Percentiles rank a stretch among this genome's conserved stretches.
phyloP scores from a whole-genome alignment of 2,888 invertebrate species.

The Enchytraeus crypticus region DNA sequence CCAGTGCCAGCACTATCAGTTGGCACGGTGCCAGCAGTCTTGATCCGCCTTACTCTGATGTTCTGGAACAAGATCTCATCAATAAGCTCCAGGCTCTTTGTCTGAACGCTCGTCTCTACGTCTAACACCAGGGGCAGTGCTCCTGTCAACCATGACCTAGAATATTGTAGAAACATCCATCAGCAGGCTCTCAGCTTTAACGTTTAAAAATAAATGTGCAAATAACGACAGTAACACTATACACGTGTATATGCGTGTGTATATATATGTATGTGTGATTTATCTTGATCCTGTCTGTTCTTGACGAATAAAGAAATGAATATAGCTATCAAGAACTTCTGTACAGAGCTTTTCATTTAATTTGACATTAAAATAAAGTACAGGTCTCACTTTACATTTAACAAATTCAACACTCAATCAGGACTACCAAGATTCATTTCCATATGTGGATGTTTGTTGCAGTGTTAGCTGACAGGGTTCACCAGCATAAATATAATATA shows the following conservation, averaged over 20 bases:
- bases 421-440: background rate
- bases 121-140: conserved; percentile 56
- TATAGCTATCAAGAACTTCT: no score
- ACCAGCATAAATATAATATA: no score
- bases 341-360: no score
- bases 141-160: conserved; percentile 41
- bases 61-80: conserved; percentile 39
- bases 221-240: background rate
- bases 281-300: no score
- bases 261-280: no score
- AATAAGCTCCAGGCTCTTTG: conserved; percentile 49
- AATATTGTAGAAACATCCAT: background rate
- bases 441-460: background rate
- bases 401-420: background rate
- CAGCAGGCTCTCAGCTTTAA: background rate
- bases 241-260: no score
- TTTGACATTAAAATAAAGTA: no score
- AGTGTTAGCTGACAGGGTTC: background rate
- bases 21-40: no score
- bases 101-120: conserved; percentile 52
- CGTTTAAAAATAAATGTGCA: background rate
- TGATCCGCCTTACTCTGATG: no score
- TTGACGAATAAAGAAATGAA: no score
- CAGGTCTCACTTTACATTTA: no score
- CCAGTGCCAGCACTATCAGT: no score